Evolutionary conservation across 1,140 invertebrate genomes (phyloP), one percentile per base, ranked within the genome.

Genomic region (Platorchestia sp.): DNA sequence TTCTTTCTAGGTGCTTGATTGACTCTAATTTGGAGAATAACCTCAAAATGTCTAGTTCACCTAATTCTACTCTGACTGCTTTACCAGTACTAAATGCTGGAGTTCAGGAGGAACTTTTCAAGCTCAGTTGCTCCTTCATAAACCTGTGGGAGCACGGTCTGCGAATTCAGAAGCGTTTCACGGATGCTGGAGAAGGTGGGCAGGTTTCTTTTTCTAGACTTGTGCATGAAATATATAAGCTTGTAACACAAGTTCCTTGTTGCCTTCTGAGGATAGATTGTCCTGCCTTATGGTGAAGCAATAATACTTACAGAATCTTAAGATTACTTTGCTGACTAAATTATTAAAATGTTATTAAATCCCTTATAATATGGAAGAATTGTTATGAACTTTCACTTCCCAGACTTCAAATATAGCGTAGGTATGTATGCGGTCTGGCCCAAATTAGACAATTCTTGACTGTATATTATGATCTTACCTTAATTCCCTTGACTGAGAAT

Each of bases 151-250:
- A 93, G 45, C 91, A 93, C 40, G 91, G 91, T 0, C 91, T 93
- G 45, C 91, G 91, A n/a, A 16, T 93, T 19, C 91, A 93, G 91
- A 93, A 93, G 91, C 91, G 91, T 44, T 93, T 93, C 45, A 93
- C 40, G 7, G 45, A 45, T 44, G 91, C 91, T 93, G 91, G 45
- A 10, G 3, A 93, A 45, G 91, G 91, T 93, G 43, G 41, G 87
- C 36, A 22, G 10, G 36, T 22, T 3, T 75, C 59, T 75, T 36
- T 75, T 51, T n/a, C n/a, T n/a, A n/a, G n/a, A n/a, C n/a, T n/a
- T n/a, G n/a, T n/a, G n/a, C n/a, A n/a, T n/a, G n/a, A n/a, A n/a
- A n/a, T n/a, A n/a, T n/a, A n/a, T n/a, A n/a, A 75, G 47, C 27
- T 75, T 22, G 59, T 3, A 19, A 36, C 27, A 75, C 59, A 3